Evolutionary conservation across 2,797 vertebrate genomes (phyloP).

Genomic region (Ptychobarbus kaznakovi): DNA sequence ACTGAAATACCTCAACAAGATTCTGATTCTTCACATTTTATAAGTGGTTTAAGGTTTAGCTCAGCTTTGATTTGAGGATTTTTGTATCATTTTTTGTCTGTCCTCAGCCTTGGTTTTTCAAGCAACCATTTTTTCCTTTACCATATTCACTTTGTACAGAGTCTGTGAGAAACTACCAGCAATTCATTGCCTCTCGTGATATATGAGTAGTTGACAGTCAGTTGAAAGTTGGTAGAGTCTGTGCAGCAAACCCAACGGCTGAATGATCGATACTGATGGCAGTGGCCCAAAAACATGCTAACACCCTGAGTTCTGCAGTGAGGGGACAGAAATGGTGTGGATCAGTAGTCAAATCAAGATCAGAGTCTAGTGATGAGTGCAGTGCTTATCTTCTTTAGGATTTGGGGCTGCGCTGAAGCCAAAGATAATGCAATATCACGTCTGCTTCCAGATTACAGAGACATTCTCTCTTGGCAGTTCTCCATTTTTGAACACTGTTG

Average conservation of each 20-base stretch:
- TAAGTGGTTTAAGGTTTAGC: background rate
- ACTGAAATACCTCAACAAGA: background rate
- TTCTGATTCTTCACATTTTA: background rate
- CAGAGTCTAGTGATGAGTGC: constrained; percentile 10
- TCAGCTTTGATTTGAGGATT: background rate
- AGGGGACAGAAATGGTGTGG: constrained; percentile 26
- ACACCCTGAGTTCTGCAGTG: constrained; percentile 25
- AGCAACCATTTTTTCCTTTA: background rate
- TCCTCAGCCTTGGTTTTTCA: background rate
- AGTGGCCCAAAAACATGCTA: constrained; percentile 18
- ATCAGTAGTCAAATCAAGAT: constrained; percentile 44
- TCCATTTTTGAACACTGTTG: constrained; percentile 2
- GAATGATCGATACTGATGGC: constrained; percentile 19
- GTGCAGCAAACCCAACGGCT: constrained; percentile 5
- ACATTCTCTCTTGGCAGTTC: background rate
- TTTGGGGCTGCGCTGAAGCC: constrained; percentile 40
- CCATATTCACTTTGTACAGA: constrained; percentile 12
- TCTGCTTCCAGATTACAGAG: constrained; percentile 10
- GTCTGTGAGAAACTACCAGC: background rate
- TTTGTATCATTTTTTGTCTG: background rate
- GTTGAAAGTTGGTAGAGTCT: background rate
- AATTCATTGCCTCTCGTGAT: background rate
- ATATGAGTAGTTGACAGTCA: constrained; percentile 3
- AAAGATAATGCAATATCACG: constrained; percentile 17
- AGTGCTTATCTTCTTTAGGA: constrained; percentile 22